A percentile compares a stretch with the other conserved stretches of the same genome.
phyloP scores from a whole-genome alignment of 2,797 vertebrate species.

The Mormyrops attenuatus region DNA sequence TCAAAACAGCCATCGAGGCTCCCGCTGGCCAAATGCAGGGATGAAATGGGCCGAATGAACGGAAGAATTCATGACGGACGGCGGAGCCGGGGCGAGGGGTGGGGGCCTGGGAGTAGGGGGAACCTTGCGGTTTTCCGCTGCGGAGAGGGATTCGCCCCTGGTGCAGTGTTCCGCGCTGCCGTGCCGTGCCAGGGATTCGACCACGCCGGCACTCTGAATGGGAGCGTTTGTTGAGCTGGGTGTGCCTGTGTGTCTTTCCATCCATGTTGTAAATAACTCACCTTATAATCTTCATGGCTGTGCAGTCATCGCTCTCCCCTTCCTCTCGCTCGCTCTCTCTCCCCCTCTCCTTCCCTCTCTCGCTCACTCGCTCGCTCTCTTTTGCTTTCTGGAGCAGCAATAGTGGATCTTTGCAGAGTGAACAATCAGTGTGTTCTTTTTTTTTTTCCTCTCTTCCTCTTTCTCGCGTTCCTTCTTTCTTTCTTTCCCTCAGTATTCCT shows the following conservation, averaged over 20 bases:
- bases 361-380: slow-evolving; percentile 22
- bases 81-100: not conserved
- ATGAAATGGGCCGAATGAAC: not conserved
- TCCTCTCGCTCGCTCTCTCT: slow-evolving; percentile 8
- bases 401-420: not conserved
- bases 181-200: slow-evolving; percentile 18
- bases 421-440: slow-evolving; percentile 33
- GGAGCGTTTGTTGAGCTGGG: slow-evolving; percentile 24
- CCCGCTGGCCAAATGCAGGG: not conserved
- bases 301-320: slow-evolving; percentile 45
- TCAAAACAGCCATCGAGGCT: not conserved
- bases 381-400: slow-evolving; percentile 40
- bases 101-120: not conserved
- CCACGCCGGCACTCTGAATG: slow-evolving; percentile 21
- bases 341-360: slow-evolving; percentile 23
- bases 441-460: slow-evolving; percentile 36
- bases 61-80: not conserved
- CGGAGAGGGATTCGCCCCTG: slow-evolving; percentile 16
- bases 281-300: slow-evolving; percentile 55
- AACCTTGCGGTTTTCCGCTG: not conserved
- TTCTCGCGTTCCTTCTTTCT: slow-evolving; percentile 22
- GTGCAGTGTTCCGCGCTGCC: slow-evolving; percentile 25
- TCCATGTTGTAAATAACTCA: slow-evolving; percentile 49
- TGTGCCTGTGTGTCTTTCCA: slow-evolving; percentile 24
- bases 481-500: slow-evolving; percentile 28